Base-by-base conservation (phyloP, 1,140 invertebrate species). In the Saxidomus purpurata region DNA sequence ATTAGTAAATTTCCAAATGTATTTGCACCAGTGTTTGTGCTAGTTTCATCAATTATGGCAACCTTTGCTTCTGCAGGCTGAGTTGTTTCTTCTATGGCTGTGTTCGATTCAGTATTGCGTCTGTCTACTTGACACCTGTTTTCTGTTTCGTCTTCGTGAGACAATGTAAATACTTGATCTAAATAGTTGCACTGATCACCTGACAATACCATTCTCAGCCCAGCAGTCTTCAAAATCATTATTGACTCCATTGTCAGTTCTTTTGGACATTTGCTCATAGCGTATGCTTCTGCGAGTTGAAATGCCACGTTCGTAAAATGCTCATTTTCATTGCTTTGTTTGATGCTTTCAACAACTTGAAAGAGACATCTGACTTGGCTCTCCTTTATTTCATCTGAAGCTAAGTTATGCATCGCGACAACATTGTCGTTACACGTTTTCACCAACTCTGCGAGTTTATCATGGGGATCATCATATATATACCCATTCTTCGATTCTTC, bases 401-500 rank as follows among this genome's bases (percentile, higher is more conserved):
- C 43, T 0, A 34, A 36, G 28, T 81, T 81, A 61, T 81, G 28
- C n/a, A 81, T 36, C 1, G 49, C 4, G 6, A 61, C 31, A 6
- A 81, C 55, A 13, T 13, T 59, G 31, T 61, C 36, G 17, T 61
- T 61, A 25, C 79, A 81, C 4, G 22, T 59, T 81, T 3, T 31
- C 19, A 81, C 22, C 52, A 81, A 61, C 31, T 55, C 31, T 34
- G 69, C 22, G 13, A 74, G 71, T 17, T 71, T 67, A 28, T 55
- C 47, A 52, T 69, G 40, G 1, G 59, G 47, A 19, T 86, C 55
- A 8, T 36, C 52, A n/a, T 52, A 22, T 0, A 86, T 38, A 86
- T 86, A 86, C 22, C 40, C 67, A n/a, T 61, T 34, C 43, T 59
- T 76, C 19, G 31, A 1, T n/a, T 86, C 22, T 15, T 86, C 69